A percentile compares a stretch with the other conserved stretches of the same genome.
Conservation (phyloP, 2,888 invertebrate species). For the Apotomis capreana region DNA sequence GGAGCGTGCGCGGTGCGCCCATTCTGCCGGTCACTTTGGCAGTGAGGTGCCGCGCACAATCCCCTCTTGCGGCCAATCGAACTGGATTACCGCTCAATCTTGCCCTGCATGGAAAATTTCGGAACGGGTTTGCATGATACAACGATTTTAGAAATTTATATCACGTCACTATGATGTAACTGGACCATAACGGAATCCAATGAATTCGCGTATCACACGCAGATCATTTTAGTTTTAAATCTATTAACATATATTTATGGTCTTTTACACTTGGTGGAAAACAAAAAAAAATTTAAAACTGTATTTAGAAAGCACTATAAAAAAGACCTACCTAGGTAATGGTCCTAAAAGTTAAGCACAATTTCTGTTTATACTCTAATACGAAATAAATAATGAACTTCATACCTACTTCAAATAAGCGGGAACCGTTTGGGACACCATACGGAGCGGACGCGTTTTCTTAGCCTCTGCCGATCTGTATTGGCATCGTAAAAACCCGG, state of each 20-base stretch:
- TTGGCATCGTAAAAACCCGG: too few relatives aligned
- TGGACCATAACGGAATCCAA: conserved; percentile 5
- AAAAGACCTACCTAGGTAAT: too few relatives aligned
- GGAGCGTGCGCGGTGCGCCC: conserved; percentile 61
- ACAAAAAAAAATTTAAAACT: too few relatives aligned
- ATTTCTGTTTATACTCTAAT: too few relatives aligned
- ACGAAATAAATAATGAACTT: too few relatives aligned
- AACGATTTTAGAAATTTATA: conserved; percentile 26
- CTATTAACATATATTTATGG: conserved; percentile 10
- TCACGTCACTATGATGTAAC: conserved; percentile 27
- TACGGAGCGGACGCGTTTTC: too few relatives aligned
- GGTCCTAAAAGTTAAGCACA: too few relatives aligned
- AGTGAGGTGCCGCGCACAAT: conserved; percentile 49
- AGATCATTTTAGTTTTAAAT: background rate
- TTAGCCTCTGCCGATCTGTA: too few relatives aligned
- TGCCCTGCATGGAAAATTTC: conserved; percentile 28
- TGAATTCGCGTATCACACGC: conserved; percentile 12
- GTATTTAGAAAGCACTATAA: too few relatives aligned
- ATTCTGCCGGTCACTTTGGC: conserved; percentile 64
- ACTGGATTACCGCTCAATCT: conserved; percentile 20
- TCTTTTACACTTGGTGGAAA: background rate
- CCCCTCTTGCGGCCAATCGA: conserved; percentile 45
- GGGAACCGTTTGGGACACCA: too few relatives aligned
- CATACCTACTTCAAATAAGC: too few relatives aligned
- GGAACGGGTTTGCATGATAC: conserved; percentile 28